Conservation (phyloP, 2,113 vertebrate genomes). For the Planiliza haematocheilus region DNA sequence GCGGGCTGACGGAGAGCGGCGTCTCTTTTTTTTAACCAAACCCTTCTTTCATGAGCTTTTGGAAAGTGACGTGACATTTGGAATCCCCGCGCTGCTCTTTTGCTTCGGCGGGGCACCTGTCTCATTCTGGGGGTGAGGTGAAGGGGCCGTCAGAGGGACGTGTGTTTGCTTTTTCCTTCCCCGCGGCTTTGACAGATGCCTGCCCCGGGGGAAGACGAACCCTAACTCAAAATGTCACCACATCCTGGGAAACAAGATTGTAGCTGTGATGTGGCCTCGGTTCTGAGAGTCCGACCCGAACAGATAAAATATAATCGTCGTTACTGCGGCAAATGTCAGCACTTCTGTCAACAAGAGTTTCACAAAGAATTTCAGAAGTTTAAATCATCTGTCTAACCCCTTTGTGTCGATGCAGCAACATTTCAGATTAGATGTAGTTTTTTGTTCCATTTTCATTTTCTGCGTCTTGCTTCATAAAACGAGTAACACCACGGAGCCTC, state of each 20-base stretch:
- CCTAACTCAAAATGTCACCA: constrained; percentile 45
- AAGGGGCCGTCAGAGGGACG: constrained; percentile 19
- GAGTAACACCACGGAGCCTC: background rate
- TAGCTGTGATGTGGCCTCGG: background rate
- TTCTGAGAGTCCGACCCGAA: background rate
- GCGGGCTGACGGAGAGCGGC: constrained; percentile 1
- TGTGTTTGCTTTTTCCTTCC: constrained; percentile 2
- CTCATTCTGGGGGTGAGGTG: constrained; percentile 8
- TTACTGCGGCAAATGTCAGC: background rate
- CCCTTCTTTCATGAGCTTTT: constrained; percentile 1
- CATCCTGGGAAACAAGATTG: constrained; percentile 1
- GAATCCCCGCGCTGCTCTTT: constrained; percentile 15
- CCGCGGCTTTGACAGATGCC: constrained; percentile 10
- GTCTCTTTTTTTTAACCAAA: constrained; percentile 16
- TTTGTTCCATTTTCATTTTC: constrained; percentile 13
- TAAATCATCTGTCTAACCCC: background rate
- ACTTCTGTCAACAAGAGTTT: background rate
- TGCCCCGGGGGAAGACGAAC: constrained; percentile 20
- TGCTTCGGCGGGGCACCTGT: constrained; percentile 16
- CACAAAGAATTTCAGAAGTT: background rate
- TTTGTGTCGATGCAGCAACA: background rate
- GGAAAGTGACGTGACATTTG: constrained; percentile 47
- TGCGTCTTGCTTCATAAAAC: background rate
- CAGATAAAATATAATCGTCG: constrained; percentile 2
- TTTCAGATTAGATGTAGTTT: background rate